Conservation (phyloP, 2,113 vertebrate species). For the Orycteropus afer region DNA sequence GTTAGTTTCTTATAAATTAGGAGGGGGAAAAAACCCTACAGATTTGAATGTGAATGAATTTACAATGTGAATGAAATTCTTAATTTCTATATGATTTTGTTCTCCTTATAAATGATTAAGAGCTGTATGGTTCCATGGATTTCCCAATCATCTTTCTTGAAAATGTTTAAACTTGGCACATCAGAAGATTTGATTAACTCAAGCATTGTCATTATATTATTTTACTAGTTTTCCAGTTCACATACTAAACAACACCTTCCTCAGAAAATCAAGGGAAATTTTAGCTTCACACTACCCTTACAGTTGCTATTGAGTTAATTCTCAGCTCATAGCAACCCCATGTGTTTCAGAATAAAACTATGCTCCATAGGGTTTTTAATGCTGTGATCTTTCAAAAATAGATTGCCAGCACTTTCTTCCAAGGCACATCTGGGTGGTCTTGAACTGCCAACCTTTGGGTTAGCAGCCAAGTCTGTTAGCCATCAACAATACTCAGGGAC, state of each 20-base stretch:
- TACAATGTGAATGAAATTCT: not conserved
- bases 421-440: not conserved
- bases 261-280: slow-evolving; percentile 49
- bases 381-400: not conserved
- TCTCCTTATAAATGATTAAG: not conserved
- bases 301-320: not conserved
- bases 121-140: not conserved
- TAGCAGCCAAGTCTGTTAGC: not conserved
- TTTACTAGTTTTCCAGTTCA: not conserved
- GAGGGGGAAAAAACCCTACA: not conserved
- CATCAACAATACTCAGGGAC: not conserved
- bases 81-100: not conserved
- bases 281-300: slow-evolving; percentile 4
- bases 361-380: not conserved
- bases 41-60: not conserved
- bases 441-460: not conserved
- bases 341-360: not conserved
- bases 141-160: not conserved
- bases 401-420: not conserved
- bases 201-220: not conserved
- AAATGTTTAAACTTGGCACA: not conserved
- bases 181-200: not conserved
- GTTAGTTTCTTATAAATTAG: not conserved
- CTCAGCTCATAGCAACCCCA: not conserved
- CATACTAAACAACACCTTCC: not conserved